phyloP scores from a whole-genome alignment of 2,888 invertebrate genomes.

The Morpho deidamia region DNA sequence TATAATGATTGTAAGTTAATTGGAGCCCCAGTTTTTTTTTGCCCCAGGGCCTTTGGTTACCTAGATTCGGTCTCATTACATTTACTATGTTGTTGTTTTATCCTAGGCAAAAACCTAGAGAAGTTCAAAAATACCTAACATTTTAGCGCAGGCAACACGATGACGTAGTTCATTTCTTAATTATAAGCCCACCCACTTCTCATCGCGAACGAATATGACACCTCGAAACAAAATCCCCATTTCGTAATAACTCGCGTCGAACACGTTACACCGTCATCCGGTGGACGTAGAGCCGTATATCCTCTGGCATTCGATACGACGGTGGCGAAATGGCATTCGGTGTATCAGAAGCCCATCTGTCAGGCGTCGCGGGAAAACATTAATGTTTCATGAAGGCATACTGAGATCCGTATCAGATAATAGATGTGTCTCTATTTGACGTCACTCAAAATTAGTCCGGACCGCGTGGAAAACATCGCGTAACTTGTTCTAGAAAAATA shows the following conservation, averaged over 20 bases:
- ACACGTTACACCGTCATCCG: slow-evolving; percentile 21
- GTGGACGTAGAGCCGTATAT: slow-evolving; percentile 23
- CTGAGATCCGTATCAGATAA: slow-evolving; percentile 72
- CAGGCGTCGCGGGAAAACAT: slow-evolving; percentile 49
- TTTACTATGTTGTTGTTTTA: too few species aligned
- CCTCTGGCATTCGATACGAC: slow-evolving; percentile 26
- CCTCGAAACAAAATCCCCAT: slow-evolving; percentile 26
- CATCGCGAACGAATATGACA: slow-evolving; percentile 46
- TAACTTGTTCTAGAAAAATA: background rate
- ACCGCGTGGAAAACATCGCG: slow-evolving; percentile 9
- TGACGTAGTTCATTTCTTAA: slow-evolving; percentile 30
- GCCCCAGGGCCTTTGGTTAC: too few species aligned
- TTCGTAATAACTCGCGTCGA: slow-evolving; percentile 24
- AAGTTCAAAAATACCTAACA: background rate
- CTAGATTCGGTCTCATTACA: too few species aligned
- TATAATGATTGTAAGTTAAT: too few species aligned
- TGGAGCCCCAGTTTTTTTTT: too few species aligned
- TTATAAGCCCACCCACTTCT: slow-evolving; percentile 28
- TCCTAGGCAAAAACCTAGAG: too few species aligned
- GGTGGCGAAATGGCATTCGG: slow-evolving; percentile 40
- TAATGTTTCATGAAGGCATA: slow-evolving; percentile 49
- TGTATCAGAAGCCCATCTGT: slow-evolving; percentile 66
- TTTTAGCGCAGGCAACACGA: slow-evolving; percentile 20
- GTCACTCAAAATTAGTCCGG: slow-evolving; percentile 40
- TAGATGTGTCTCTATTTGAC: slow-evolving; percentile 63